Evolutionary conservation across 2,113 vertebrate genomes (phyloP), one percentile per base, ranked within the genome.

Genomic region (Cardinalis cardinalis): DNA sequence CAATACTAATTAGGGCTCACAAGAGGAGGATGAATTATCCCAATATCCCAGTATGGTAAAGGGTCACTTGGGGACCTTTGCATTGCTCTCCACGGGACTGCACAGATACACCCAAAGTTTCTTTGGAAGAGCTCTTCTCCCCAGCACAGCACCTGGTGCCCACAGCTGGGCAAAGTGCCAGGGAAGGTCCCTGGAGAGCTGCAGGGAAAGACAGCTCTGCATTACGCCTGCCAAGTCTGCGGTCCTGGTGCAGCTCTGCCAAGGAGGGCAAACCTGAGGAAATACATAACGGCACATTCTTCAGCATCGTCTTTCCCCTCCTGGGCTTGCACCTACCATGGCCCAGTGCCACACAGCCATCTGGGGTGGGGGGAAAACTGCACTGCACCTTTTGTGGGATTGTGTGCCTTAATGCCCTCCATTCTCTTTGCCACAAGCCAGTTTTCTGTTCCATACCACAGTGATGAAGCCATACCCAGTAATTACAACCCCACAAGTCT

Each of bases 181-280:
- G 48, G n/a, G 44, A 73, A 90, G 38, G 46, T 81, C 80, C 49
- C 55, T 20, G 28, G 46, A 58, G 64, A 89, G 44, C 58, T 75
- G 53, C 41, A 68, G 65, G 43, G 69, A 26, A 88, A 88, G 88
- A 66, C 53, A 88, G 73, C 10, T 74, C 89, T 84, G 76, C 66
- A 34, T 34, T 12, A 34, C 0, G 7, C 70, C 58, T 95, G 92
- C 90, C 90, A 96, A 96, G 77, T 29, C 81, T 92, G 90, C 1
- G 13, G 86, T 72, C 61, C 69, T 75, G 13, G 0, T 21, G 48
- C 80, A 90, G 21, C 41, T 34, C 80, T 92, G 77, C 88, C 83
- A 86, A 84, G 65, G 29, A 93, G 58, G 83, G 73, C 77, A 78
- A 88, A 92, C 70, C 88, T 92, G 46, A 94, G 88, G 90, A 94